These are phyloP conservation scores for Eucera pruinosa DNA, from an alignment of 2,888 invertebrate genomes.

Conservation along the genomic window DNA sequence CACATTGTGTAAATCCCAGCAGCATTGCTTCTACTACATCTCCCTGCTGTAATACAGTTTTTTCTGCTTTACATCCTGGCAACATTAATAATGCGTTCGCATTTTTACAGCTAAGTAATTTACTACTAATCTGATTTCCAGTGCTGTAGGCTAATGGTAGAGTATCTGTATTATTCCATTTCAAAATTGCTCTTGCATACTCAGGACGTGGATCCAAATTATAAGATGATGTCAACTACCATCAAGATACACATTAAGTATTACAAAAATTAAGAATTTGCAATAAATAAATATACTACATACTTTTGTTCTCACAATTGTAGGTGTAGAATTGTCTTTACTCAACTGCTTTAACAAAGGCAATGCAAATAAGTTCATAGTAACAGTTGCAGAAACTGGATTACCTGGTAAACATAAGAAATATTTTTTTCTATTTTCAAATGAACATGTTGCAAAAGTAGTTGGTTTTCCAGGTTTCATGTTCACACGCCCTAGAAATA, in stretches of 20 bases:
- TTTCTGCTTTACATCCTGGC: slow-evolving; percentile 71
- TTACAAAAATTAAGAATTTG: not conserved
- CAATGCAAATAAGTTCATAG: slow-evolving; percentile 93
- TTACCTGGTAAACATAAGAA: slow-evolving; percentile 96
- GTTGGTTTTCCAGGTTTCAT: slow-evolving; percentile 99
- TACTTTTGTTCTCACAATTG: slow-evolving; percentile 83
- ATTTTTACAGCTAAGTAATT: slow-evolving; percentile 77
- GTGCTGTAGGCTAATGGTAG: slow-evolving; percentile 87
- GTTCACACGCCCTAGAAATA: slow-evolving; percentile 87
- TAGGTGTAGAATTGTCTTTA: slow-evolving; percentile 84
- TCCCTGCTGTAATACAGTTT: slow-evolving; percentile 62
- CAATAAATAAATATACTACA: slow-evolving; percentile 21
- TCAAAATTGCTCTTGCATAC: slow-evolving; percentile 90
- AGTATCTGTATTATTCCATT: slow-evolving; percentile 84
- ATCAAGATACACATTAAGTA: slow-evolving; percentile 28
- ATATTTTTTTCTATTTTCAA: slow-evolving; percentile 87
- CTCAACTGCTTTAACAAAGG: slow-evolving; percentile 90
- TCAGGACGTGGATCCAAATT: slow-evolving; percentile 93
- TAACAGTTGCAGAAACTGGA: slow-evolving; percentile 97
- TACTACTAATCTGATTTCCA: slow-evolving; percentile 90
- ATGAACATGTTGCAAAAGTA: slow-evolving; percentile 93
- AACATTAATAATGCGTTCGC: slow-evolving; percentile 81
- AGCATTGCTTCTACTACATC: slow-evolving; percentile 77
- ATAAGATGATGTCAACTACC: slow-evolving; percentile 80
- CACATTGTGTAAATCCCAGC: slow-evolving; percentile 50